phyloP scores from a whole-genome alignment of 1,140 invertebrate genomes.

The Euglossa dilemma region DNA sequence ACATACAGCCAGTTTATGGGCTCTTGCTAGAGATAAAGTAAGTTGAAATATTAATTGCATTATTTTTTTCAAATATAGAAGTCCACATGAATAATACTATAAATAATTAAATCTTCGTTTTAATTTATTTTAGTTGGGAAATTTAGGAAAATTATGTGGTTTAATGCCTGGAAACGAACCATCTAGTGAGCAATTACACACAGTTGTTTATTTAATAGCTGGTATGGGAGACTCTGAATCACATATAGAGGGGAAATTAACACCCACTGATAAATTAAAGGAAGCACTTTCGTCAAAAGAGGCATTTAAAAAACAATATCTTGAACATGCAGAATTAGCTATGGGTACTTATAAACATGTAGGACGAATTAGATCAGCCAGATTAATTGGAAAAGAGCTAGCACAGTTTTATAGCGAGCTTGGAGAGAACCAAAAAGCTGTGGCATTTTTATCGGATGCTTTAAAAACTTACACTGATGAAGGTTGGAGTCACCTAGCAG shows the following conservation, averaged over 20 bases:
- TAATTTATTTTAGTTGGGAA: constrained; percentile 86
- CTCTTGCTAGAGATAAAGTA: constrained; percentile 96
- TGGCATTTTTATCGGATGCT: constrained; percentile 93
- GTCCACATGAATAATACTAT: constrained; percentile 10
- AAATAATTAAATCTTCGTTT: constrained; percentile 16
- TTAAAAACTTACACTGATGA: constrained; percentile 93
- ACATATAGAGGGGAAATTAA: constrained; percentile 82
- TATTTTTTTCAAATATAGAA: not conserved
- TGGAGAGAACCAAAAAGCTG: constrained; percentile 93
- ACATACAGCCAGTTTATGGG: constrained; percentile 95
- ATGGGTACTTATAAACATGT: constrained; percentile 99
- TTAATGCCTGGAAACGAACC: constrained; percentile 93
- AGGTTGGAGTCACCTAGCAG: constrained; percentile 91
- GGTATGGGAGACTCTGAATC: constrained; percentile 90
- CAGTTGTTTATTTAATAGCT: constrained; percentile 93
- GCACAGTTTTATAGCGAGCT: constrained; percentile 94
- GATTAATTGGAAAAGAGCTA: constrained; percentile 93
- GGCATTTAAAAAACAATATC: constrained; percentile 94
- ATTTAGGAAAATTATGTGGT: constrained; percentile 94
- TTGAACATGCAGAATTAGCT: constrained; percentile 96
- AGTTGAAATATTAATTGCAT: constrained; percentile 32
- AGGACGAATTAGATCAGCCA: constrained; percentile 91
- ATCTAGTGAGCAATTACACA: constrained; percentile 93
- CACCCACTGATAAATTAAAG: constrained; percentile 93
- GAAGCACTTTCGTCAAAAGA: constrained; percentile 95